phyloP scores from a whole-genome alignment of 1,140 invertebrate species.

The Diorhabda elongata region DNA sequence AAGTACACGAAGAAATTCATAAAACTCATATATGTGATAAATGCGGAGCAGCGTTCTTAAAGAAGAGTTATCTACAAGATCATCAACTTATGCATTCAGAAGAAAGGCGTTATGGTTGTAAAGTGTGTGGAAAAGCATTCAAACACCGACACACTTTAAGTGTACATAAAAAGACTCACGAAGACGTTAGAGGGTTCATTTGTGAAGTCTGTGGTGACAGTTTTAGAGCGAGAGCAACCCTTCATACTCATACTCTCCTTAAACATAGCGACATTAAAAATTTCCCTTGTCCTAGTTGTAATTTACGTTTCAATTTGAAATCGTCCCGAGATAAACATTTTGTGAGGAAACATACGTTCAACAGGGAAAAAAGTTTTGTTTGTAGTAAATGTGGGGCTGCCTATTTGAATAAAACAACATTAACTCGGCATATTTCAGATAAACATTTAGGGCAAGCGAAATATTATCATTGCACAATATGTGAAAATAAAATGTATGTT shows the following conservation, averaged over 20 bases:
- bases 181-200: constrained; percentile 35
- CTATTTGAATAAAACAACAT: constrained; percentile 34
- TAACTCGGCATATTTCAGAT: constrained; percentile 28
- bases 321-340: constrained; percentile 37
- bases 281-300: constrained; percentile 39
- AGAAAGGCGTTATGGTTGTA: constrained; percentile 8
- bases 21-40: constrained; percentile 47
- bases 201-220: constrained; percentile 37
- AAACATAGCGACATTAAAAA: constrained; percentile 34
- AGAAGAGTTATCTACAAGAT: constrained; percentile 12
- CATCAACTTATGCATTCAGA: constrained; percentile 11
- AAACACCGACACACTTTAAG: constrained; percentile 36
- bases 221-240: constrained; percentile 34
- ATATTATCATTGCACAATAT: constrained; percentile 10
- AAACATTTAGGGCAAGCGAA: constrained; percentile 27
- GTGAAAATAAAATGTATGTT: constrained; percentile 23
- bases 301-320: constrained; percentile 35
- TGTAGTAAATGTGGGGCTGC: constrained; percentile 28
- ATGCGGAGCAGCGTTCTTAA: constrained; percentile 51
- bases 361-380: constrained; percentile 29
- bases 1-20: constrained; percentile 44
- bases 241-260: constrained; percentile 36
- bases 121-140: constrained; percentile 17
- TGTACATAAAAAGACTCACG: constrained; percentile 49
- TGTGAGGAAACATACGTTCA: constrained; percentile 27